These are phyloP conservation scores for Chionoecetes opilio DNA, from an alignment of 1,140 invertebrate genomes.

Conservation along the genomic window DNA sequence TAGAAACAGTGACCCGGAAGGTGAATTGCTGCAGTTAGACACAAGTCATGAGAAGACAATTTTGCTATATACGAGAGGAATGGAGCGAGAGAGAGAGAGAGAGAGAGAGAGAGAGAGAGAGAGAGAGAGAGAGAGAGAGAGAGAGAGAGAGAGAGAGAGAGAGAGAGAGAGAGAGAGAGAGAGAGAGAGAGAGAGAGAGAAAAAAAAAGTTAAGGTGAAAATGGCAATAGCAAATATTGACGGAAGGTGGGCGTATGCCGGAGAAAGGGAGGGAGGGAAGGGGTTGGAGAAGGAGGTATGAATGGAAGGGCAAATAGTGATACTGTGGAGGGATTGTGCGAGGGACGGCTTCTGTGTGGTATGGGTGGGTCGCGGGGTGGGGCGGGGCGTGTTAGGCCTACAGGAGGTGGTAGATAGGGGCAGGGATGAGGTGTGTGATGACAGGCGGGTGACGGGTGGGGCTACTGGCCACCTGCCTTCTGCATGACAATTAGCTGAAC, in stretches of 20 bases:
- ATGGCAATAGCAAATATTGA: slow-evolving; percentile 21
- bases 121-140: not conserved
- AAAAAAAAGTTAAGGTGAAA: slow-evolving; percentile 21
- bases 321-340: not conserved
- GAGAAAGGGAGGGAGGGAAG: not conserved
- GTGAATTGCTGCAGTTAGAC: not conserved
- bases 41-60: slow-evolving; percentile 9
- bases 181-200: too few species aligned
- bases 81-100: not conserved
- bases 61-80: slow-evolving; percentile 12
- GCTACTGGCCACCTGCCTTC: slow-evolving; percentile 29
- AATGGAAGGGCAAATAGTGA: slow-evolving; percentile 1
- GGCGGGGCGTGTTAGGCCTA: slow-evolving; percentile 51
- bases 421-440: slow-evolving; percentile 1
- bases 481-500: slow-evolving; percentile 38
- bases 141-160: not conserved
- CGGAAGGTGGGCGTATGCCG: not conserved
- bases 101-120: not conserved
- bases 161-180: not conserved
- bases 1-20: slow-evolving; percentile 3
- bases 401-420: slow-evolving; percentile 33
- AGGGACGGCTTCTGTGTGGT: slow-evolving; percentile 14
- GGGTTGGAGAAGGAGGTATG: slow-evolving; percentile 1
- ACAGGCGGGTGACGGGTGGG: slow-evolving; percentile 7
- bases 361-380: not conserved